A percentile compares a stretch with the other conserved stretches of the same genome.
Conservation (phyloP, 2,888 invertebrate genomes). For the Sinodicranocentrus sp. region DNA sequence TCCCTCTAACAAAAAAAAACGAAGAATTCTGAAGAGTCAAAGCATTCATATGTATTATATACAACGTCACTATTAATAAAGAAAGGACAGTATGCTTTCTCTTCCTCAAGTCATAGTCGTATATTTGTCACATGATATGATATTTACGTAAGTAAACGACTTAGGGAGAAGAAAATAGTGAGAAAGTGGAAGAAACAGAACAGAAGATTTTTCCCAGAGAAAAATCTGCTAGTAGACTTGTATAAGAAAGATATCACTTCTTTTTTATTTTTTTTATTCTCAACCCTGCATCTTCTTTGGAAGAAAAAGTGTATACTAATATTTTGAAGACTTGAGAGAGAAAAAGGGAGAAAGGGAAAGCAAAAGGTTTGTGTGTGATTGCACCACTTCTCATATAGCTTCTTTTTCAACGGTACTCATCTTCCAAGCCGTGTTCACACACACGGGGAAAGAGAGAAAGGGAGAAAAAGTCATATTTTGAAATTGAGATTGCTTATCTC, state of each 20-base stretch:
- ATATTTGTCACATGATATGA: slow-evolving; percentile 64
- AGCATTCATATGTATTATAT: slow-evolving; percentile 23
- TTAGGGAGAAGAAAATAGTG: slow-evolving; percentile 28
- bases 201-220: no score
- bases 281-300: no score
- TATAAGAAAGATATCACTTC: slow-evolving; percentile 40
- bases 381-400: slow-evolving; percentile 26
- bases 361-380: slow-evolving; percentile 48
- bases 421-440: no score
- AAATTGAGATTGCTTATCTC: slow-evolving; percentile 77
- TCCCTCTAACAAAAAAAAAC: not conserved
- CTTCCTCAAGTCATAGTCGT: slow-evolving; percentile 60
- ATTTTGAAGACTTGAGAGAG: slow-evolving; percentile 45
- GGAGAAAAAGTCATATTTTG: slow-evolving; percentile 75
- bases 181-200: no score
- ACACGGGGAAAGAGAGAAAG: no score
- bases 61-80: slow-evolving; percentile 40
- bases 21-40: not conserved
- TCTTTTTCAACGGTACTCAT: no score
- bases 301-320: slow-evolving; percentile 35
- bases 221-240: slow-evolving; percentile 48
- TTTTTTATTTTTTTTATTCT: slow-evolving; percentile 35
- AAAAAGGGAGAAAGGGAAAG: slow-evolving; percentile 1
- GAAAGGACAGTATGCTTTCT: slow-evolving; percentile 64
- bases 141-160: slow-evolving; percentile 43